Base-by-base conservation (phyloP, 1,140 invertebrate species). In the Atta colombica region DNA sequence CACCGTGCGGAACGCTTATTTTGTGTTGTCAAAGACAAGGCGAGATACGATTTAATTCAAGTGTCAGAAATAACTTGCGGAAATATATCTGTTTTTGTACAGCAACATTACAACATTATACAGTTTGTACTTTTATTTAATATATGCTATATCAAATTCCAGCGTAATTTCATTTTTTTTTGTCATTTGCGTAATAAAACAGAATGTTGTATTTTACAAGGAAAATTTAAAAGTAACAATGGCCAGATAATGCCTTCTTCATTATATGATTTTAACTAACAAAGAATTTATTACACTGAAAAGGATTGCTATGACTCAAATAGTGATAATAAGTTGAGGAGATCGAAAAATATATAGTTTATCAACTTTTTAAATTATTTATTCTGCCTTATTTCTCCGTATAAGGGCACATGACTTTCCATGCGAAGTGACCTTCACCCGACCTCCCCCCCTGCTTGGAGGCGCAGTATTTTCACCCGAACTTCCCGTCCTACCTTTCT, bases 81-180 rank as follows among this genome's bases (percentile, higher is more conserved):
- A 6, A 39, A 68, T 7, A 18, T 68, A 2, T 28, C 28, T 7
- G 14, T 53, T 53, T n/a, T 80, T 58, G 7, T 68, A 53, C 77
- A 25, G 14, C 45, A 35, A 14, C 77, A 80, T 80, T 80, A 25
- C 77, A 35, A 53, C 45, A 39, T 80, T 28, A 35, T 68, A 80
- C 61, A 68, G 77, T 80, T 80, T 18, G 77, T 80, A 80, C 2
- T 63, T 63, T 78, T 51, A 66, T 51, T 78, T 75, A 31, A 78
- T 49, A 28, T 14, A 63, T 18, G 12, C 39, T 0, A 45, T 45
- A 49, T 66, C 12, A 35, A 49, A 65, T 51, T 16, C 3, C 21
- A 63, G 2, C 4, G n/a, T 61, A 14, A 21, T 65, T 7, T 21
- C 3, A 63, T 61, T 66, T 78, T 53, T 53, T 10, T 10, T 1